Percentiles rank a stretch among this genome's conserved stretches.
phyloP scores from a whole-genome alignment of 2,888 invertebrate genomes.

The Hemicrepidius hirtus region DNA sequence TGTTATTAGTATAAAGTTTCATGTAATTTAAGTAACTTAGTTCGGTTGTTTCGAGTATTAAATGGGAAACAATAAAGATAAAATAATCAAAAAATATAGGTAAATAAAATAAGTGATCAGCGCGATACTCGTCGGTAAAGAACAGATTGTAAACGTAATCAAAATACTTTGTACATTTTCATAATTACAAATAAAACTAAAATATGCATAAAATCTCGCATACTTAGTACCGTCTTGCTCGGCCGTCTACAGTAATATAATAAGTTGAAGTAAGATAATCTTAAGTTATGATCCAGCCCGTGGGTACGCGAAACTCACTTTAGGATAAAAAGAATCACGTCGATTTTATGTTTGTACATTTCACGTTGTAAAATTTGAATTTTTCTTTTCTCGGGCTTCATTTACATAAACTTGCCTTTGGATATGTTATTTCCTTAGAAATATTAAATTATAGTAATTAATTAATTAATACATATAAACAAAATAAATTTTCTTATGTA shows the following conservation, averaged over 20 bases:
- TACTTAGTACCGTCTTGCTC: conserved; percentile 35
- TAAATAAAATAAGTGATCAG: conserved; percentile 30
- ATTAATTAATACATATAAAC: too few relatives aligned
- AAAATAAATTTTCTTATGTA: too few relatives aligned
- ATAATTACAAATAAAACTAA: conserved; percentile 45
- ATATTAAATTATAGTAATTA: too few relatives aligned
- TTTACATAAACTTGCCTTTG: background rate
- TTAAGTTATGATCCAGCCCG: conserved; percentile 47
- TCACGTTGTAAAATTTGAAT: conserved; percentile 41
- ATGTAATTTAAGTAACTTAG: conserved; percentile 21
- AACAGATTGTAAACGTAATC: conserved; percentile 36
- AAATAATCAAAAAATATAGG: conserved; percentile 28
- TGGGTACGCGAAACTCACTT: conserved; percentile 46
- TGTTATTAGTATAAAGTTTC: conserved; percentile 29
- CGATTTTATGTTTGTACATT: conserved; percentile 44
- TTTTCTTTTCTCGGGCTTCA: background rate
- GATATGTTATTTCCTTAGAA: too few relatives aligned
- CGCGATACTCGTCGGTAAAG: conserved; percentile 32
- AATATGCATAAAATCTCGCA: conserved; percentile 37
- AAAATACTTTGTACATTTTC: conserved; percentile 43
- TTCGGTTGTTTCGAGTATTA: conserved; percentile 3
- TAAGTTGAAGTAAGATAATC: conserved; percentile 45
- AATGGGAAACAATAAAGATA: conserved; percentile 5
- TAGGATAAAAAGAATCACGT: conserved; percentile 38
- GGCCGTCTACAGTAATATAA: conserved; percentile 37